Conservation (phyloP, 2,113 vertebrate species). For the Nannospalax galili region DNA sequence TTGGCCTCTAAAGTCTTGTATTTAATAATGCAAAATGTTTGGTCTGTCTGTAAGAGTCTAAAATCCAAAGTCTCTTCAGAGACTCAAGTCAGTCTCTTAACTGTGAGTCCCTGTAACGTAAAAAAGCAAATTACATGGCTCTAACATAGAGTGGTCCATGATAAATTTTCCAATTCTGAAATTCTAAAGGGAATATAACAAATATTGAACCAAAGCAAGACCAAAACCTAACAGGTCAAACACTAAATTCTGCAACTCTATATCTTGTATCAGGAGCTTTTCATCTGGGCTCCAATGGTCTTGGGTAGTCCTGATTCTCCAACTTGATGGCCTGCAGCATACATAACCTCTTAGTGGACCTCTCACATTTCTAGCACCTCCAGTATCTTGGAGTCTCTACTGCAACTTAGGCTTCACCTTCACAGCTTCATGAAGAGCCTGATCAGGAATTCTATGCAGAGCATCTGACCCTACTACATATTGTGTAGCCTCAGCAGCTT, state of each 20-base stretch:
- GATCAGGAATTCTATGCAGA: not conserved
- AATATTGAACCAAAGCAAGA: not conserved
- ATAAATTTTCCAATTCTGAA: not conserved
- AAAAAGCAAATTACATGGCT: not conserved
- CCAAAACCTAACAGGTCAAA: no score
- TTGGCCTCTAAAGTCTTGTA: no score
- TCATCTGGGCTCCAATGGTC: not conserved
- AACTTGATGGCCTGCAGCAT: not conserved
- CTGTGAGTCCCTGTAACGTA: not conserved
- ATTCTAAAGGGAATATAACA: not conserved
- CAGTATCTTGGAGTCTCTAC: not conserved
- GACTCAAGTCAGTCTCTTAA: not conserved
- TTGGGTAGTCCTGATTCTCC: not conserved
- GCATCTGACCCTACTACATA: not conserved
- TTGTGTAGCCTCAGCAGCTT: not conserved
- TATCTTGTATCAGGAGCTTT: not conserved
- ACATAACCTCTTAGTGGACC: not conserved
- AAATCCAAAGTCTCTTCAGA: not conserved
- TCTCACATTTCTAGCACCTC: not conserved
- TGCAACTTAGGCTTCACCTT: not conserved
- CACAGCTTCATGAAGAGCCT: not conserved
- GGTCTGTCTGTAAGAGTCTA: no score
- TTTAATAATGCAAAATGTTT: no score
- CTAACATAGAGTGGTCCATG: not conserved
- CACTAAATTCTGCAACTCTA: not conserved